Base-by-base conservation (phyloP, 2,888 invertebrate genomes). In the Pheosia gnoma region DNA sequence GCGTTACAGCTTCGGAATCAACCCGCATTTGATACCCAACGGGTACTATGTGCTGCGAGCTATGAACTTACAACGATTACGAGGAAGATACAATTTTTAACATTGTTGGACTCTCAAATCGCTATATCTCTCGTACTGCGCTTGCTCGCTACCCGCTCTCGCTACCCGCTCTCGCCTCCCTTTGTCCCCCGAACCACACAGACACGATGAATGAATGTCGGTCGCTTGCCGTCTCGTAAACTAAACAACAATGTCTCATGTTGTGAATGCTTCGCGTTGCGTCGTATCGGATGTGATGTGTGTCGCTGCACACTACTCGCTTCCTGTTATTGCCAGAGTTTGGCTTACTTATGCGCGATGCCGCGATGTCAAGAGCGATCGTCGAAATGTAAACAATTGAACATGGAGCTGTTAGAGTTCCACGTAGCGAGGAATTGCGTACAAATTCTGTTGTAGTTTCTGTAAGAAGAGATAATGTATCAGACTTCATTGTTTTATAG, bases 1-100 rank as follows among this genome's bases (percentile, higher is more conserved):
- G 57, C 37, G 60, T 82, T 82, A 71, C 81, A 60, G 62, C 66
- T 69, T 62, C 66, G 70, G 70, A 73, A 74, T 61, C 68, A 53
- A 65, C 74, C 71, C 66, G 70, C 76, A 79, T 76, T 68, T 66
- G 68, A 75, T 72, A 77, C 67, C 57, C 49, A 60, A 37, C 54
- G 52, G 57, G 36, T 5, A 10, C 13, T 11, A 13, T 54, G 51
- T 59, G 62, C 59, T 63, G 37, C 60, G 65, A 66, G 61, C 61
- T 38, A 64, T 53, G 51, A 49, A 47, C 49, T 49, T 45, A 36
- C 25, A 58, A n/a, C 49, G 58, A 38, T 41, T 41, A 54, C 39
- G 25, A 51, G 25, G 51, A 51, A 9, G 43, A 41, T 8, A 41
- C 7, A 6, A 41, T 5, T 41, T 41, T 2, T 41, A 41, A 1